These are phyloP conservation scores for Pseudolycoriella hygida DNA, from an alignment of 2,888 invertebrate genomes.

Conservation along the genomic window DNA sequence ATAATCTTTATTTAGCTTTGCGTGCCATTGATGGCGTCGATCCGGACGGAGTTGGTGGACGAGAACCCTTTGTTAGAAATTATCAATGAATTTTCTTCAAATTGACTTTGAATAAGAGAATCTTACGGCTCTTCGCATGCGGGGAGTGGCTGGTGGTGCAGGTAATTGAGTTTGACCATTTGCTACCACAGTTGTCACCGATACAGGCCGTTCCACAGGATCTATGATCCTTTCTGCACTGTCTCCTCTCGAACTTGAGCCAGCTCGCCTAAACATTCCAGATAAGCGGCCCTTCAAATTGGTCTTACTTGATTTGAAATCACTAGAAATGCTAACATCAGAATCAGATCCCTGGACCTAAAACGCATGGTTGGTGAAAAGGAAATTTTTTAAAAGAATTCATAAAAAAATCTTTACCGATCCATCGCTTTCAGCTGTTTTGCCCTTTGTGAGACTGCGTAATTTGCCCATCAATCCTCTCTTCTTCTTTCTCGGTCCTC, in stretches of 20 bases:
- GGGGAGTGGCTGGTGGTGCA: conserved; percentile 21
- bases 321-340: conserved; percentile 47
- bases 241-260: conserved; percentile 44
- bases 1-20: not conserved
- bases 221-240: conserved; percentile 29
- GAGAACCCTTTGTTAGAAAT: not conserved
- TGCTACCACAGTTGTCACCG: conserved; percentile 13
- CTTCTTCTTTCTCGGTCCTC: conserved; percentile 51
- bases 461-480: conserved; percentile 70
- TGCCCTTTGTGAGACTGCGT: conserved; percentile 64
- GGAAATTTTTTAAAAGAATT: not conserved
- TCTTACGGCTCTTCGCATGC: conserved; percentile 16
- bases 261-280: conserved; percentile 61
- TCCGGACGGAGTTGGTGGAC: not conserved
- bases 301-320: conserved; percentile 43
- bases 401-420: conserved; percentile 20
- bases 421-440: conserved; percentile 27
- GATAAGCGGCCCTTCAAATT: conserved; percentile 65
- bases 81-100: no score
- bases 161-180: conserved; percentile 24
- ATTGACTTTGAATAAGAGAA: no score
- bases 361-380: not conserved
- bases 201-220: conserved; percentile 33
- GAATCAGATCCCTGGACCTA: conserved; percentile 49
- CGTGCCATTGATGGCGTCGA: not conserved